Evolutionary conservation across 30 jellyfish, hydroid and myxozoan genomes (phyloP), one percentile per base, ranked within the genome.

Genomic region (Aurelia sp.): DNA sequence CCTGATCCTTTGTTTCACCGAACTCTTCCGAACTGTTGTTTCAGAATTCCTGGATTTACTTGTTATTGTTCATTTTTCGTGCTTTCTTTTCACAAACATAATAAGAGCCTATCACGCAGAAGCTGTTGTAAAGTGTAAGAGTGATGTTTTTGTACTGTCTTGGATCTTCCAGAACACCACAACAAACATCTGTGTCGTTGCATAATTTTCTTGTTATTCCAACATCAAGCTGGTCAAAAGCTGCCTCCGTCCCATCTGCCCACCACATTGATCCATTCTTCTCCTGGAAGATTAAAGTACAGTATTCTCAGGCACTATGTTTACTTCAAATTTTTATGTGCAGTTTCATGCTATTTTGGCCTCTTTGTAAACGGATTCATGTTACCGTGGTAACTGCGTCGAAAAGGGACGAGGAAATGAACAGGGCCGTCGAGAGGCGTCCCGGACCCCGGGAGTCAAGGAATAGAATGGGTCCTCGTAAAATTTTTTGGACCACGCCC

Each of bases 201-300:
- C 87, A 76, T 18, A 5, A 53, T 19, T 63, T 57, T 55, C 63
- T 20, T 61, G 63, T 16, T 5, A 15, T 18, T 61, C 21, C 76
- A 20, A 30, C 67, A 38, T 58, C 47, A 63, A 76, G 63, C 4
- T 44, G 40, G 50, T 63, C 63, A 19, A 20, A 24, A 2, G 8
- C 41, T 4, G 67, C 87, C 13, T 16, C 33, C 51, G 57, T 57
- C 9, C 77, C 87, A 59, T 76, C 87, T 16, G 87, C 35, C 87
- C 87, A 76, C 17, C 35, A 9, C 4, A 76, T 31, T 20, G 35
- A 61, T 5, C 87, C 87, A 53, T 41, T 51, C 22, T 18, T 61
- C 63, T 59, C 87, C 87, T 76, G 63, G 24, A n/a, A 48, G 8
- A 76, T 30, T 13, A 38, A 74, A 13, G n/a, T 44, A 16, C 8